Conservation (phyloP, 1,140 invertebrate genomes). For the Rhynchophorus ferrugineus region DNA sequence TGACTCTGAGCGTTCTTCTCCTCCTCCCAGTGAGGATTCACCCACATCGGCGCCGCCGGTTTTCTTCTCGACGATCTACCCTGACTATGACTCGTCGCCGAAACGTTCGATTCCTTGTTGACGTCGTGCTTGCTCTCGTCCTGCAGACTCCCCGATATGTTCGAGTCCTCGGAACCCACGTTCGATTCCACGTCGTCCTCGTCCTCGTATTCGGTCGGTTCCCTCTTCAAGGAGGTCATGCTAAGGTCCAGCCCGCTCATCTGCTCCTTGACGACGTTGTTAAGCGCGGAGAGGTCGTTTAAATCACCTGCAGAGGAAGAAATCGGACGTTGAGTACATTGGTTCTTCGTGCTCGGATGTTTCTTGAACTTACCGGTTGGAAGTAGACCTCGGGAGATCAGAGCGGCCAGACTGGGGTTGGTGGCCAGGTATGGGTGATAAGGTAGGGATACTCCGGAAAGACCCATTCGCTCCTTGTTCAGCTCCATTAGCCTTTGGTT, state of each 20-base stretch:
- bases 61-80: conserved; percentile 67
- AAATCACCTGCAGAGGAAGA: conserved; percentile 8
- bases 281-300: conserved; percentile 45
- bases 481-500: conserved; percentile 81
- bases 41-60: conserved; percentile 93
- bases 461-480: conserved; percentile 70
- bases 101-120: conserved; percentile 44
- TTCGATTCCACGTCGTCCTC: conserved; percentile 68
- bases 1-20: conserved; percentile 32
- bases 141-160: conserved; percentile 42
- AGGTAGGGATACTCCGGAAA: conserved; percentile 62
- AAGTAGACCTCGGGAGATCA: conserved; percentile 56
- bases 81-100: conserved; percentile 37
- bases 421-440: conserved; percentile 69
- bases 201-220: conserved; percentile 64
- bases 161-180: conserved; percentile 67
- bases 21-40: conserved; percentile 87
- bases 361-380: conserved; percentile 40
- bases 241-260: conserved; percentile 72
- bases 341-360: neutral
- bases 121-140: conserved; percentile 48
- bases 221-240: conserved; percentile 68
- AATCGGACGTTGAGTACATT: neutral
- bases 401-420: conserved; percentile 62
- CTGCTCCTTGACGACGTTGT: conserved; percentile 64